Evolutionary conservation across 2,888 invertebrate genomes (phyloP).

Genomic region (Tetragonisca angustula): DNA sequence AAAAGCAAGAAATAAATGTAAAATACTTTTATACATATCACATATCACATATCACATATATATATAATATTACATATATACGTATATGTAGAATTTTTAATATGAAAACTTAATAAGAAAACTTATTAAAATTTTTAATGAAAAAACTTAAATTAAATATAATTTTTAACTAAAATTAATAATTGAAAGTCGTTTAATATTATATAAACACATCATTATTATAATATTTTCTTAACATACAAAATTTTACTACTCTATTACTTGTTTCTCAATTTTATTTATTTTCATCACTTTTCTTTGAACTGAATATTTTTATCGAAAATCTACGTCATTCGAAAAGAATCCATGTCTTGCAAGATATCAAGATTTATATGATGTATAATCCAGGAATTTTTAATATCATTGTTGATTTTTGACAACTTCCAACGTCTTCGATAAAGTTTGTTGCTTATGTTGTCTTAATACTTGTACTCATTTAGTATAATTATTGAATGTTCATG

Average conservation of each 20-base stretch:
- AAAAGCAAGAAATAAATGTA: too few species aligned
- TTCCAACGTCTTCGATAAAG: not conserved
- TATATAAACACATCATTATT: not conserved
- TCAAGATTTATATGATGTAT: not conserved
- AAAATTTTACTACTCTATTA: not conserved
- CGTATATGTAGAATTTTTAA: not conserved
- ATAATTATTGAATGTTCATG: too few species aligned
- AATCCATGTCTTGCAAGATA: not conserved
- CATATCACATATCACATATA: too few species aligned
- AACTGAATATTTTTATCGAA: not conserved
- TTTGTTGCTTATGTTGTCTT: too few species aligned
- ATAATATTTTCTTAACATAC: too few species aligned
- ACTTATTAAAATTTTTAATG: too few species aligned
- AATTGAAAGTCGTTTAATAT: not conserved
- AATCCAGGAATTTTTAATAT: not conserved
- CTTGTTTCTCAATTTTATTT: not conserved
- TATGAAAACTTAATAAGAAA: too few species aligned
- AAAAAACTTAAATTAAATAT: too few species aligned
- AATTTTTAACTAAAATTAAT: not conserved
- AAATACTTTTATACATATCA: too few species aligned
- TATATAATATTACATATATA: too few species aligned
- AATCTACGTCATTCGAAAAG: not conserved
- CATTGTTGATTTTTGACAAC: not conserved
- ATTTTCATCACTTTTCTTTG: not conserved
- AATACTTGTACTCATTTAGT: too few species aligned